Base-by-base conservation (phyloP, 2,888 invertebrate genomes). In the Sicus ferrugineus region DNA sequence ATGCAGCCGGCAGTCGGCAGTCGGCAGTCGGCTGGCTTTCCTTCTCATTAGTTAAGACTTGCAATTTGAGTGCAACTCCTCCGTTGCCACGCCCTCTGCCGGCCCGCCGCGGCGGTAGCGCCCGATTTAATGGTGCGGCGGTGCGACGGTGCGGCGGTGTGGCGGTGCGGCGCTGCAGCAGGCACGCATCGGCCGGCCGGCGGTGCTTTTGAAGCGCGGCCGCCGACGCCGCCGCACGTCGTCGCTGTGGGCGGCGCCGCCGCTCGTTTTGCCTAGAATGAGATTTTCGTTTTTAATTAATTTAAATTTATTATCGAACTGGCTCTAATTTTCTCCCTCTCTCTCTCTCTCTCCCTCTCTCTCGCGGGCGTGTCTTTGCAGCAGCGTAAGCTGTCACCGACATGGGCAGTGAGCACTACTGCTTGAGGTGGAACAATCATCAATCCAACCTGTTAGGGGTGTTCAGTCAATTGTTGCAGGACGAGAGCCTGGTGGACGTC, bases 381-480 rank as follows among this genome's bases (percentile, higher is more conserved):
- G 86, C 89, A 92, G 92, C 91, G 92, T 90, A 90, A 91, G 91
- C 91, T 92, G 91, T 91, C 92, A 92, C 91, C 93, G 94, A 93
- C 92, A 94, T 94, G 94, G 94, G 94, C 92, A 95, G 95, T 94
- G 95, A 96, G 93, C 95, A 95, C 90, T 96, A 95, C 92, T 95
- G 95, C 91, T 92, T 96, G 90, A 94, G 95, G 93, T 96, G 95
- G 95, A 96, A 95, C 92, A 95, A 96, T 94, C 95, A 96, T 94
- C 95, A 95, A 91, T 94, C 93, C 91, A 96, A 96, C 92, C 92
- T 96, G 90, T 92, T 96, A 90, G 95, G 94, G 89, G 95, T 95
- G 88, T 96, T 96, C 91, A 95, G 94, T 90, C 95, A 95, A 90
- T 91, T 96, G 89, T 90, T 95, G 86, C 93, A 94, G 89, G 94